A percentile compares a stretch with the other conserved stretches of the same genome.
Conservation (phyloP, 2,797 vertebrate genomes). For the Pseudochromis fuscus region DNA sequence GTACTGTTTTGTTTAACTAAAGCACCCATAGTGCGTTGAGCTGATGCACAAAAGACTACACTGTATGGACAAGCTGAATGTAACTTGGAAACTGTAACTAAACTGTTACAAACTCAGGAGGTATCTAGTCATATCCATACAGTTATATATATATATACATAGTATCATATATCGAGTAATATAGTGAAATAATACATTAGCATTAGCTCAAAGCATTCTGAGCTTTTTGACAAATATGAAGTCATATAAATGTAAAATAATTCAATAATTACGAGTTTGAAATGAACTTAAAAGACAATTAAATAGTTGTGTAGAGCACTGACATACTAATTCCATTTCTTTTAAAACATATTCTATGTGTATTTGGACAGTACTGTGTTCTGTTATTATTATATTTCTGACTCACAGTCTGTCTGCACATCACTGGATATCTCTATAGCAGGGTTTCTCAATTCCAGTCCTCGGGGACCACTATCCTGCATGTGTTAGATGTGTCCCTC, state of each 20-base stretch:
- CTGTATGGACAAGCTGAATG: not conserved
- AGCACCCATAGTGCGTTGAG: not conserved
- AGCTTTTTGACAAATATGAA: not conserved
- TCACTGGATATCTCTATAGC: no score
- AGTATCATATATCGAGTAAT: no score
- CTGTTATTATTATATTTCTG: no score
- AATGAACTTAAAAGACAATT: not conserved
- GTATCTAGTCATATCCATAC: not conserved
- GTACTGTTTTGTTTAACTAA: slow-evolving; percentile 5
- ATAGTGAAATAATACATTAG: not conserved
- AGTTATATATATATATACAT: no score
- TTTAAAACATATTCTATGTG: no score
- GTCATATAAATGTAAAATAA: not conserved
- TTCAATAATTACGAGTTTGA: not conserved
- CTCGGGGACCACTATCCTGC: no score
- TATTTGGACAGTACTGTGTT: no score
- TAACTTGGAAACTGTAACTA: no score
- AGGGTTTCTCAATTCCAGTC: no score
- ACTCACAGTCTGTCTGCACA: no score
- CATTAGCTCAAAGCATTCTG: no score
- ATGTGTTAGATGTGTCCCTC: no score
- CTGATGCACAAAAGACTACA: not conserved
- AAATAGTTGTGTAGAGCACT: not conserved
- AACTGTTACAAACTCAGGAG: not conserved
- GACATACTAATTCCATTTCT: not conserved